Conservation (phyloP, 2,113 vertebrate genomes). For the Elachura formosa region DNA sequence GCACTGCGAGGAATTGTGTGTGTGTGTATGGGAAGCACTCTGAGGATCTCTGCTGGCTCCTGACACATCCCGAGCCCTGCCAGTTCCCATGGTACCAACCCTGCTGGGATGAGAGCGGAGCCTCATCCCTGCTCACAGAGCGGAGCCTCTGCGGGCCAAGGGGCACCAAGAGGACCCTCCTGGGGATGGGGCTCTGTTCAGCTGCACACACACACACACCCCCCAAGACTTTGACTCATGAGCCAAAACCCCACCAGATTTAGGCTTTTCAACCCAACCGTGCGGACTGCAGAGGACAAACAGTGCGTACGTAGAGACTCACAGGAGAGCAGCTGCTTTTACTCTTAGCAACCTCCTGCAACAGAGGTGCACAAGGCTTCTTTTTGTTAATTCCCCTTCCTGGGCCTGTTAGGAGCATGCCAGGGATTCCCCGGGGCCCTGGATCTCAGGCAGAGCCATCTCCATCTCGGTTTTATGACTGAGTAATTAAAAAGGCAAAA, state of each 20-base stretch:
- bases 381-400: background rate
- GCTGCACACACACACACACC: background rate
- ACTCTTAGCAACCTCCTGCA: background rate
- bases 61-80: conserved; percentile 21
- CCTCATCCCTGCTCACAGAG: background rate
- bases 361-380: background rate
- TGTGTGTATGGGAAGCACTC: background rate
- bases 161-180: background rate
- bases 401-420: background rate
- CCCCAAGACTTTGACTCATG: background rate
- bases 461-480: background rate
- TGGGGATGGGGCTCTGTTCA: background rate
- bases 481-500: conserved; percentile 23
- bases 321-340: background rate
- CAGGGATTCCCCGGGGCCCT: background rate
- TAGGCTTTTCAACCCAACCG: background rate
- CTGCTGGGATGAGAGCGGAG: background rate
- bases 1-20: background rate
- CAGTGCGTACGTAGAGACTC: background rate
- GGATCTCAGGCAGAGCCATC: background rate
- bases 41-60: background rate
- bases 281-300: background rate
- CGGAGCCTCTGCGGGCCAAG: background rate
- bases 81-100: conserved; percentile 13
- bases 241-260: background rate